Base-by-base conservation (phyloP, 2,888 invertebrate genomes). In the Serrognathus titanus region DNA sequence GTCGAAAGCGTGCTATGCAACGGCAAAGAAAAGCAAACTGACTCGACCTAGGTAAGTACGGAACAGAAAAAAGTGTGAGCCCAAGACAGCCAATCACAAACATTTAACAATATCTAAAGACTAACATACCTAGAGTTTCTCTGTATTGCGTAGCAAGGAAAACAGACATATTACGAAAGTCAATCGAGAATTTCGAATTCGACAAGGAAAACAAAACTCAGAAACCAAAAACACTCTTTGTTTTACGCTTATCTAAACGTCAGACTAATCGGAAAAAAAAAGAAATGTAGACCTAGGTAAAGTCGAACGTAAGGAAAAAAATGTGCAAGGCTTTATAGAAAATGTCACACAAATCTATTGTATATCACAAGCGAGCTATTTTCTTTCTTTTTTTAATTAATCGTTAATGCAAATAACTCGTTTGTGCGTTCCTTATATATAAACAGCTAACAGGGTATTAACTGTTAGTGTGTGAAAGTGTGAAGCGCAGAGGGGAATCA, bases 121-220 rank as follows among this genome's bases (percentile, higher is more conserved):
- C 74, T 75, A 75, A 78, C 77, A 71, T 78, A 78, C 77, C 78
- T 77, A 78, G 75, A 69, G 67, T 72, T 71, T 77, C 77, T 77
- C 78, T 78, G 78, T 74, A 72, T 75, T 72, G 73, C 75, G 72
- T 72, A 75, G 75, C 73, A 72, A 74, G 69, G 70, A 69, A 71
- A 72, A 72, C 66, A 73, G 68, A 74, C 62, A 71, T 59, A 65
- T 69, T 68, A 72, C 68, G 69, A 69, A 68, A 70, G 52, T 53
- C 53, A 53, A 53, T 53, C 53, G 47, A 53, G 38, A 49, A 39
- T 50, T 53, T 45, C 47, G 43, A 57, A 40, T 48, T 36, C 31
- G n/a, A 52, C 9, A 52, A 20, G 31, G 31, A 40, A 41, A 10
- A n/a, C 8, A 36, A 12, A 40, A 40, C 4, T 7, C 40, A 40